Conservation (phyloP, 2,113 vertebrate genomes). For the Murina feae region DNA sequence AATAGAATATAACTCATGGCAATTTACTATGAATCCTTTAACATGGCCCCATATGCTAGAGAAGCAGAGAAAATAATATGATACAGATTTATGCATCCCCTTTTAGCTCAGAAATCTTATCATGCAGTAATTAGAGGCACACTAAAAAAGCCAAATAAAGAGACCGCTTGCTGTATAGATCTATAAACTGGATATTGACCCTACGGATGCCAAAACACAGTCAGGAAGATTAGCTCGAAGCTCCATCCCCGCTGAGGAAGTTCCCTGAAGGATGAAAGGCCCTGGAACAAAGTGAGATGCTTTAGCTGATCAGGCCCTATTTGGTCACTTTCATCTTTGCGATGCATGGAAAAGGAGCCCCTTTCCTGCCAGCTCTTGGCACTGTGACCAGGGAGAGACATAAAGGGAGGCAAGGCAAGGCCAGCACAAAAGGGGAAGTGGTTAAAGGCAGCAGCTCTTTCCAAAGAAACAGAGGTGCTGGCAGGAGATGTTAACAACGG, state of each 20-base stretch:
- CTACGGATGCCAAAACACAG: slow-evolving; percentile 67
- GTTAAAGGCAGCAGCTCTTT: slow-evolving; percentile 67
- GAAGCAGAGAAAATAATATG: slow-evolving; percentile 45
- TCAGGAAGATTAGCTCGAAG: slow-evolving; percentile 74
- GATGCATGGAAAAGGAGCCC: slow-evolving; percentile 46
- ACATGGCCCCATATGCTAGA: slow-evolving; percentile 1
- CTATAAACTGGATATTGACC: slow-evolving; percentile 71
- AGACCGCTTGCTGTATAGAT: slow-evolving; percentile 40
- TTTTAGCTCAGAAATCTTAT: slow-evolving; percentile 40
- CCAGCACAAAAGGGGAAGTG: slow-evolving; percentile 67
- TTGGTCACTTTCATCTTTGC: slow-evolving; percentile 77
- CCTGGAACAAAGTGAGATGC: slow-evolving; percentile 72
- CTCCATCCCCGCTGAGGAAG: slow-evolving; percentile 75
- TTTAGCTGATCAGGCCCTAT: slow-evolving; percentile 64
- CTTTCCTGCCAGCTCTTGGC: slow-evolving; percentile 75
- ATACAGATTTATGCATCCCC: slow-evolving; percentile 1
- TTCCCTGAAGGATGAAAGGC: slow-evolving; percentile 78
- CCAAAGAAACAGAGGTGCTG: slow-evolving; percentile 70
- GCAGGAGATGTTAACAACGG: slow-evolving; percentile 55
- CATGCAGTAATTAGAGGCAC: slow-evolving; percentile 51
- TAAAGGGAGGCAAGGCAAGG: slow-evolving; percentile 32
- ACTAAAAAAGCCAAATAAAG: slow-evolving; percentile 70
- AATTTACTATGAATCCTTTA: slow-evolving; percentile 14
- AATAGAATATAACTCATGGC: neutral
- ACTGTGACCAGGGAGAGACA: neutral